Evolutionary conservation across 2,113 vertebrate genomes (phyloP), one percentile per base, ranked within the genome.

Genomic region (Accipiter virgatus): DNA sequence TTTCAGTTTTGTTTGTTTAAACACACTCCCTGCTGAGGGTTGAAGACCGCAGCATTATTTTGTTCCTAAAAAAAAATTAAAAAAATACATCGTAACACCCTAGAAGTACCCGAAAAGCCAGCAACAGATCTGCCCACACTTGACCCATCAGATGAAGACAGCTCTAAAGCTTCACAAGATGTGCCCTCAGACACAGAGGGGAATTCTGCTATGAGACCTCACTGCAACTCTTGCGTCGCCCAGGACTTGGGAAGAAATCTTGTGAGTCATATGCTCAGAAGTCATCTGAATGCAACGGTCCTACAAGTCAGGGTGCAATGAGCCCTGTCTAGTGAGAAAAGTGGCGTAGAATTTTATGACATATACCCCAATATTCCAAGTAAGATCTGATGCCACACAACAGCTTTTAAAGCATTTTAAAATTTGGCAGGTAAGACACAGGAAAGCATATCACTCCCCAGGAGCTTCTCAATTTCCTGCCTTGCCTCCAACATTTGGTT

Each of bases 171-270:
- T n/a, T 32, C 21, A 10, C 11, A 2, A n/a, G 56, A 50, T 1
- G 17, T 10, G 17, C 27, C 38, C 43, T 27, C 10, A 5, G 65
- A 70, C 56, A 31, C 42, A n/a, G 56, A n/a, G 43, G 25, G 27
- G n/a, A 71, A 25, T 36, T n/a, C 65, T 43, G 29, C 45, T 6
- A 6, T 2, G 10, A 68, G 53, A 47, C 17, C 18, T 71, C 71
- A 38, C 14, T 0, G 3, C 68, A 70, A 34, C 45, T 20, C 32
- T 32, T 14, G 1, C 43, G 29, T 11, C 0, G 0, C 48, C 43
- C 40, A 32, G 53, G 58, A 26, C 43, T 32, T 13, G 21, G 32
- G 80, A 67, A 59, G 58, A 50, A 71, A 80, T 14, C 66, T 68
- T 6, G 0, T 1, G 2, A 86, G 29, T 42, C 29, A 6, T 2